A percentile compares a stretch with the other conserved stretches of the same genome.
phyloP scores from a whole-genome alignment of 2,888 invertebrate species.

The Cheiracanthium punctorium region DNA sequence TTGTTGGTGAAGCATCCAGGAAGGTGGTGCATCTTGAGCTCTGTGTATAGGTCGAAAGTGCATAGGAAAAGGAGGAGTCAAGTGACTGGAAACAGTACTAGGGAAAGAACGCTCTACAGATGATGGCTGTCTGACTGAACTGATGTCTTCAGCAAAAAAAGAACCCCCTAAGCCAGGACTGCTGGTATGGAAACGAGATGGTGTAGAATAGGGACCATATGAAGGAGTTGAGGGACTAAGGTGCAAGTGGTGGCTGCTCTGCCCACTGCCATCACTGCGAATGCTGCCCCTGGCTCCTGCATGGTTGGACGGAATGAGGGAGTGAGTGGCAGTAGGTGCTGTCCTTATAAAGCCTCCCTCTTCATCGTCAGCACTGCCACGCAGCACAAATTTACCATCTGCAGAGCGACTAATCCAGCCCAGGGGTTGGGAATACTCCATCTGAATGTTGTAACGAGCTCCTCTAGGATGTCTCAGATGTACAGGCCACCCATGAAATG shows the following conservation, averaged over 20 bases:
- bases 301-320: slow-evolving; percentile 72
- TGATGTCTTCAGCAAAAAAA: slow-evolving; percentile 80
- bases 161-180: slow-evolving; percentile 73
- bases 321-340: slow-evolving; percentile 61
- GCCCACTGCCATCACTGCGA: slow-evolving; percentile 71
- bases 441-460: slow-evolving; percentile 73
- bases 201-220: slow-evolving; percentile 50
- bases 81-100: slow-evolving; percentile 77
- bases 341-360: slow-evolving; percentile 72
- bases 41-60: slow-evolving; percentile 71
- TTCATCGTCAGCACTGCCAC: slow-evolving; percentile 76
- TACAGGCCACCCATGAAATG: slow-evolving; percentile 67
- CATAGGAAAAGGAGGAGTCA: slow-evolving; percentile 72
- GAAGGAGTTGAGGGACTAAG: slow-evolving; percentile 53
- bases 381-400: slow-evolving; percentile 85
- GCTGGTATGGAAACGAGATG: slow-evolving; percentile 73
- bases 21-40: slow-evolving; percentile 54
- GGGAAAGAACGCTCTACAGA: slow-evolving; percentile 86
- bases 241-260: slow-evolving; percentile 64
- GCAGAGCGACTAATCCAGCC: slow-evolving; percentile 84
- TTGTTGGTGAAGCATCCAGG: slow-evolving; percentile 64
- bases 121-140: slow-evolving; percentile 88
- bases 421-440: slow-evolving; percentile 76
- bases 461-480: slow-evolving; percentile 70
- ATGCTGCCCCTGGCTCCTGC: slow-evolving; percentile 69